Base-by-base conservation (phyloP, 2,888 invertebrate genomes). In the Plagodis dolabraria region DNA sequence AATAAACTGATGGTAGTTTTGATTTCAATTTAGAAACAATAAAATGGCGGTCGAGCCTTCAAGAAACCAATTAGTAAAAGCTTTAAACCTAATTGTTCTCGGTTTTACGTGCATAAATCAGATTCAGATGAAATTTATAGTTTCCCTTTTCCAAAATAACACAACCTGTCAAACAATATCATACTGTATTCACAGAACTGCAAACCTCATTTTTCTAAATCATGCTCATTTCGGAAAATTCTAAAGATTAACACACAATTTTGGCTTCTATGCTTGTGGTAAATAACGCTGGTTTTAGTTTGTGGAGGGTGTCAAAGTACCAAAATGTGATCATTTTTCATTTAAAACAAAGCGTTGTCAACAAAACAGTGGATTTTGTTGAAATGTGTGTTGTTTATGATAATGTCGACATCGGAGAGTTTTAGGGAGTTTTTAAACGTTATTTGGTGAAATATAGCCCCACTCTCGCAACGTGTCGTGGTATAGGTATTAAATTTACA, bases 321-420 rank as follows among this genome's bases (percentile, higher is more conserved):
- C 68, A 63, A 72, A 80, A 77, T 10, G 80, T 76, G 77, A 78
- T 80, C 60, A 71, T 76, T 83, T 85, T 81, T 84, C 83, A 84
- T 76, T 67, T 75, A 70, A 75, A 83, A 83, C 82, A 82, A 81
- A 81, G 81, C 75, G 71, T 69, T 72, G 77, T 76, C 77, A 72
- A 69, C 69, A 62, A 71, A 73, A 72, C 61, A 65, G 61, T 57
- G 64, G 64, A 60, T 57, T 57, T 61, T 22, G 33, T 46, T 60
- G 64, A 68, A 57, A 67, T 66, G 68, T 69, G 62, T 68, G 62
- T 51, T 59, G 64, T 67, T 68, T 53, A 51, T 52, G 47, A 22
- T 47, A 60, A 60, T 59, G 40, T 49, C 40, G 48, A 35, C 45
- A 33, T 47, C 22, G 40, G 40, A 8, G 5, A 40, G 43, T 8